Evolutionary conservation across 1,140 invertebrate genomes (phyloP), one percentile per base, ranked within the genome.

Genomic region (Drosophila setifemur): DNA sequence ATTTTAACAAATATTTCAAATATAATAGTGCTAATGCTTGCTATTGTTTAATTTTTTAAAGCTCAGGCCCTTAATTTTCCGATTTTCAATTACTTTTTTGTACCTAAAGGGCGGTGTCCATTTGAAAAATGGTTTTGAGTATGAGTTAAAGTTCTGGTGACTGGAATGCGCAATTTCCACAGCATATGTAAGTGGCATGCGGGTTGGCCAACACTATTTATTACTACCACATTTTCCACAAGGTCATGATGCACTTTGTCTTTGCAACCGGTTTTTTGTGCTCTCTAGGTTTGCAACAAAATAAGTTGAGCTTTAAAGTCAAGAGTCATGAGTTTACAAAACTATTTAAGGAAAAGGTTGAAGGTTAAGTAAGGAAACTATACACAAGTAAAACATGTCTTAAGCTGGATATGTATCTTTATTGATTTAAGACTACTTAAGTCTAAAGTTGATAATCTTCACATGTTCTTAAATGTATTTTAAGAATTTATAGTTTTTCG

Each of bases 141-240:
- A 31, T 35, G 35, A 25, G 16, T 26, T 18, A 5, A 60, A 26
- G n/a, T n/a, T n/a, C n/a, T n/a, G n/a, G n/a, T n/a, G n/a, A n/a
- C n/a, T n/a, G n/a, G n/a, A n/a, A n/a, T n/a, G 19, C 48, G 35
- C 37, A 54, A 48, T 70, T 71, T 35, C 39, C 9, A 12, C 9
- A 47, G 28, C 77, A 72, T 58, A 66, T 82, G 72, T 44, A 53
- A 52, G 33, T 79, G 71, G 53, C 76, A 81, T 52, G 16, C 31
- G 26, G 25, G 21, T 26, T 29, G 26, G 19, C 18, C 6, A 42
- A 48, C 31, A 54, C 76, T 35, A 79, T 79, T 81, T 74, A 72
- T 75, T 71, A 75, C 23, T 55, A 33, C 9, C 4, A 37, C 19
- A 39, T 35, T 60, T 75, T 71, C 11, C 14, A 49, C 50, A 74